A percentile compares a stretch with the other conserved stretches of the same genome.
These are phyloP conservation scores for Teleogryllus occipitalis DNA, from an alignment of 1,140 invertebrate genomes.

Conservation along the genomic window DNA sequence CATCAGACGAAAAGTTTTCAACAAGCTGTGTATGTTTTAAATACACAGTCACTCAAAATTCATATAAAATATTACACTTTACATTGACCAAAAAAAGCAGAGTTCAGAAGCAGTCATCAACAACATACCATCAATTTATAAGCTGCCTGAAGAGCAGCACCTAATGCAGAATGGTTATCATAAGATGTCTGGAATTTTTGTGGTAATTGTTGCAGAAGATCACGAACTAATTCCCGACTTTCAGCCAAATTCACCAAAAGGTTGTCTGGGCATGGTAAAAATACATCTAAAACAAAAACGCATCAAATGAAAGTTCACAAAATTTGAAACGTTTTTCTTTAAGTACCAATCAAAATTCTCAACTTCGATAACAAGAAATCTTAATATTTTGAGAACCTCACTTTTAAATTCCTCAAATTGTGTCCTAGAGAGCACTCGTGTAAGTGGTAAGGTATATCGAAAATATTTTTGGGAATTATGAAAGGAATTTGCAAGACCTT, in stretches of 20 bases:
- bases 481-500: too few species aligned
- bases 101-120: background rate
- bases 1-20: background rate
- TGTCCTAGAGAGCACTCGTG: too few species aligned
- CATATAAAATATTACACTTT: too few species aligned
- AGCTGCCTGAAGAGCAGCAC: constrained; percentile 85
- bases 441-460: too few species aligned
- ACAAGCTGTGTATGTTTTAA: background rate
- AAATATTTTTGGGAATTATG: too few species aligned
- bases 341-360: background rate
- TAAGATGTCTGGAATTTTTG: constrained; percentile 62
- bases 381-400: background rate
- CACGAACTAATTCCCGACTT: constrained; percentile 65
- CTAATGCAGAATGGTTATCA: constrained; percentile 75
- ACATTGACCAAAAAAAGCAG: background rate
- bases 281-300: constrained; percentile 54
- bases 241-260: constrained; percentile 88
- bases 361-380: constrained; percentile 7
- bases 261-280: constrained; percentile 82
- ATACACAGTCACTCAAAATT: background rate
- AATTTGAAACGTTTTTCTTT: background rate
- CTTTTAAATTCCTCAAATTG: too few species aligned
- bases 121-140: constrained; percentile 76
- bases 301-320: background rate
- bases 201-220: constrained; percentile 76